A percentile compares a stretch with the other conserved stretches of the same genome.
phyloP scores from a whole-genome alignment of 2,888 invertebrate species.

The Elmis aenea region DNA sequence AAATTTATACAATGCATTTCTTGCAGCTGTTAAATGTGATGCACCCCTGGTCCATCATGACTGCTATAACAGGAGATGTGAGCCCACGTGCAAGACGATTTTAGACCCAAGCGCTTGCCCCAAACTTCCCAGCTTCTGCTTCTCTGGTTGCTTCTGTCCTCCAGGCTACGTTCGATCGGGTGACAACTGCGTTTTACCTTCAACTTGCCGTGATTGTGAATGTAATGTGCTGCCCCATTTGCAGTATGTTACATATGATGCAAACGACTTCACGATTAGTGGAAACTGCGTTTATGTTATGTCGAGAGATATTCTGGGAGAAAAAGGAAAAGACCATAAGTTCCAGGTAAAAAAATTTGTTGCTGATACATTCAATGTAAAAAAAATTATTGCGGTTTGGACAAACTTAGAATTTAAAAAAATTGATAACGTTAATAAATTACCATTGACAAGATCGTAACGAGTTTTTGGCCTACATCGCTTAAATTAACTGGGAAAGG shows the following conservation, averaged over 20 bases:
- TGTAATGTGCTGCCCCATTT: slow-evolving; percentile 70
- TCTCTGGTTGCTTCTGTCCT: slow-evolving; percentile 82
- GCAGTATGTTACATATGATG: slow-evolving; percentile 79
- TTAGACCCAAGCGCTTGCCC: slow-evolving; percentile 58
- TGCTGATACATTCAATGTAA: neutral
- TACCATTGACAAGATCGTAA: too few relatives aligned
- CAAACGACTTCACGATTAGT: slow-evolving; percentile 70
- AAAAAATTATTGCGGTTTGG: neutral
- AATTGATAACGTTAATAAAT: too few relatives aligned
- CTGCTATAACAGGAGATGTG: slow-evolving; percentile 75
- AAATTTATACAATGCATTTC: slow-evolving; percentile 4
- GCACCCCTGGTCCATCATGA: slow-evolving; percentile 75
- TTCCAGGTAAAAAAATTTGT: slow-evolving; percentile 47
- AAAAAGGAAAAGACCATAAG: slow-evolving; percentile 49
- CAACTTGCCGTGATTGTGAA: slow-evolving; percentile 72
- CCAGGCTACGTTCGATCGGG: slow-evolving; percentile 65
- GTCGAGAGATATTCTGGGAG: slow-evolving; percentile 56
- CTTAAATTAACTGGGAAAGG: too few relatives aligned
- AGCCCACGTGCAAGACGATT: slow-evolving; percentile 66
- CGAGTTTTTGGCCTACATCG: too few relatives aligned
- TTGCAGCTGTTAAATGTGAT: slow-evolving; percentile 64
- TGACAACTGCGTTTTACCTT: slow-evolving; percentile 63
- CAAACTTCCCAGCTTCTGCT: slow-evolving; percentile 61
- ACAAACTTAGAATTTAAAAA: neutral
- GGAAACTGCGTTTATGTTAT: slow-evolving; percentile 83